Percentiles rank a stretch among this genome's conserved stretches.
Evolutionary conservation across 2,797 vertebrate genomes (phyloP).

Genomic region (Gymnothorax reevesii): DNA sequence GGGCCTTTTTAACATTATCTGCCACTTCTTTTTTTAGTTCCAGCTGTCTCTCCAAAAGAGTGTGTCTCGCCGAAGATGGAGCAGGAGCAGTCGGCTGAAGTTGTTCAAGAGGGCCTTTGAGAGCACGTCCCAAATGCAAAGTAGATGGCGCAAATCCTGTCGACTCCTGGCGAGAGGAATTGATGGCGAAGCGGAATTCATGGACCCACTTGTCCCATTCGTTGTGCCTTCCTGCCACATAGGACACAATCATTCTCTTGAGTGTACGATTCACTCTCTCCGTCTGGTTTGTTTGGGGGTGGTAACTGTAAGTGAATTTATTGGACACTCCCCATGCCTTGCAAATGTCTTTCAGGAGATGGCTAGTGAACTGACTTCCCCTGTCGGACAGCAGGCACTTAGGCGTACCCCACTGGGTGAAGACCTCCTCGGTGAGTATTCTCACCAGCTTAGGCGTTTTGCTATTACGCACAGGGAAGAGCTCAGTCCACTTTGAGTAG

Average conservation of each 20-base stretch:
- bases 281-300: slow-evolving; percentile 29
- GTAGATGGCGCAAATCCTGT: background rate
- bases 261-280: slow-evolving; percentile 11
- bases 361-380: slow-evolving; percentile 17
- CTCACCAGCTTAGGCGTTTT: background rate
- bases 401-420: slow-evolving; percentile 21
- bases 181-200: slow-evolving; percentile 13
- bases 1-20: too few relatives aligned
- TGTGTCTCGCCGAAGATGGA: background rate
- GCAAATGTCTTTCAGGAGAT: background rate
- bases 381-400: slow-evolving; percentile 29
- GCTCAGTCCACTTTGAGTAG: slow-evolving; percentile 23
- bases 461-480: slow-evolving; percentile 22
- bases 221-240: background rate
- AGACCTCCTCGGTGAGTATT: slow-evolving; percentile 24
- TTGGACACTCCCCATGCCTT: slow-evolving; percentile 3
- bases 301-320: slow-evolving; percentile 29
- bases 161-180: slow-evolving; percentile 10
- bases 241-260: slow-evolving; percentile 19
- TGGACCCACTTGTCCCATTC: slow-evolving; percentile 17
- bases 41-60: too few relatives aligned
- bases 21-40: too few relatives aligned
- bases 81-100: background rate
- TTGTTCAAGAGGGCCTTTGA: slow-evolving; percentile 22
- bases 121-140: background rate